These are phyloP conservation scores for Periplaneta americana DNA, from an alignment of 1,140 invertebrate species.

Conservation along the genomic window DNA sequence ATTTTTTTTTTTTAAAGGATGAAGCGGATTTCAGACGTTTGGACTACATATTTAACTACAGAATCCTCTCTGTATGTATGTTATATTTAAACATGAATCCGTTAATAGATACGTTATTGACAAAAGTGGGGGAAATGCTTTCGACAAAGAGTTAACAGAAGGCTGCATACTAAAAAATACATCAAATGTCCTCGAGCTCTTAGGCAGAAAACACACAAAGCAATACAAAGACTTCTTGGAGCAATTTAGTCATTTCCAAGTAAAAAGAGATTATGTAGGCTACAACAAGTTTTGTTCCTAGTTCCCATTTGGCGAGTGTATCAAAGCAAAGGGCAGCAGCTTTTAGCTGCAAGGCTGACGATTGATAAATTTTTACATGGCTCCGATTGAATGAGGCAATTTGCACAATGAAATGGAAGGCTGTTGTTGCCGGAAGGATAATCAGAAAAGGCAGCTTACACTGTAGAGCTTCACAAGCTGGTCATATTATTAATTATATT, in stretches of 20 bases:
- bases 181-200: neutral
- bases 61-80: neutral
- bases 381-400: too few relatives aligned
- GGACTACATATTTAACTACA: neutral
- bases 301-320: neutral
- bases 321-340: too few relatives aligned
- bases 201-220: neutral
- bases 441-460: too few relatives aligned
- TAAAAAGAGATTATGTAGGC: neutral
- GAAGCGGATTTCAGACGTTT: neutral
- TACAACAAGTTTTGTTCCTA: neutral
- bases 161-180: neutral
- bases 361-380: too few relatives aligned
- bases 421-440: too few relatives aligned
- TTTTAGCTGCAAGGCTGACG: too few relatives aligned
- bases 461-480: too few relatives aligned
- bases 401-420: too few relatives aligned
- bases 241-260: neutral
- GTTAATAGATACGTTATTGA: neutral
- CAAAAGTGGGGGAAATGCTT: neutral
- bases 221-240: neutral
- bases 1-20: neutral
- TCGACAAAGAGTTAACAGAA: neutral
- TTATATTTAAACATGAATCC: neutral
- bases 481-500: too few relatives aligned